Evolutionary conservation across 1,140 invertebrate species (phyloP), one percentile per base, ranked within the genome.

Genomic region (Heliconius hewitsoni): DNA sequence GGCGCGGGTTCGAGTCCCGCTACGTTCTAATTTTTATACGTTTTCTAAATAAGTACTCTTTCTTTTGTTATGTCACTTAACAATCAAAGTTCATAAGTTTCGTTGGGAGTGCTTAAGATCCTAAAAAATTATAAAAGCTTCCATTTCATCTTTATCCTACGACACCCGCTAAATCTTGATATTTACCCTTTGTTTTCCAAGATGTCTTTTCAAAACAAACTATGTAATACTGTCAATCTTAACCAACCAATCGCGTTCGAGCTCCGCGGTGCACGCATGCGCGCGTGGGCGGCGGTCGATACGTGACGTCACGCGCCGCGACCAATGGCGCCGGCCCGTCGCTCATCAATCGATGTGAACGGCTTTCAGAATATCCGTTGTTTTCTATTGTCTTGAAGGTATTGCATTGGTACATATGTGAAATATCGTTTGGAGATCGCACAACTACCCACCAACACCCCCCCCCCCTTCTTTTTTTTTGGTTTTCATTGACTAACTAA

Each of bases 231-330:
- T 80, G 79, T 81, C 79, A 81, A 66, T 77, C 57, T 23, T 3
- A 76, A 39, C 73, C 80, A 80, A 76, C 91, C 92, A 92, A 94
- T 92, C 76, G 83, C 82, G 84, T 85, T 76, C 74, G 74, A 83
- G 88, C 72, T 78, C 50, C 42, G 16, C 1, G 13, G 39, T 72
- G 72, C 78, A 82, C 93, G 93, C 93, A 92, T 93, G 93, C 93
- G 93, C 89, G 88, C 86, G 90, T 90, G 87, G 87, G 91, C 85
- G 90, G 74, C 79, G 91, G 88, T 93, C 92, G 92, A 93, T 93
- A 92, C 39, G n/a, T 93, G 92, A 94, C 92, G 93, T 94, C 92
- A 94, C 91, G 73, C 52, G 78, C 79, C 80, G 80, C 82, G 84
- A 86, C 90, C 92, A 92, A 94, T 93, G 91, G 89, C 91, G 90